A percentile compares a stretch with the other conserved stretches of the same genome.
Evolutionary conservation across 2,888 invertebrate species (phyloP).

Genomic region (Drosophila formosana): DNA sequence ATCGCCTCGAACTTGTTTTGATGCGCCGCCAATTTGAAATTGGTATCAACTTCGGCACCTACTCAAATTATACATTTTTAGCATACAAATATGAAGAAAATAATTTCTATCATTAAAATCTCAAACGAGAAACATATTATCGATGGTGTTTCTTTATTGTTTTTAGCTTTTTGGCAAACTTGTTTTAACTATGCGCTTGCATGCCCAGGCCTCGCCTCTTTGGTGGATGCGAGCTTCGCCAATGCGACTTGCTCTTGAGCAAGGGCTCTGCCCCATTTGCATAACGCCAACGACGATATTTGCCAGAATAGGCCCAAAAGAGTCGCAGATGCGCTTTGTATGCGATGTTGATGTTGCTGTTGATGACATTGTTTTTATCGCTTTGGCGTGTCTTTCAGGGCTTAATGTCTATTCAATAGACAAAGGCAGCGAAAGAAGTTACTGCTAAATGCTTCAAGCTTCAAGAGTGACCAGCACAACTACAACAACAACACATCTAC

Average conservation of each 20-base stretch:
- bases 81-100: conserved; percentile 51
- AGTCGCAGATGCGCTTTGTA: conserved; percentile 59
- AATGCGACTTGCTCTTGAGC: conserved; percentile 44
- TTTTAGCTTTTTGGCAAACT: conserved; percentile 20
- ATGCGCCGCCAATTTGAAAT: conserved; percentile 45
- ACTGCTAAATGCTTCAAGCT: conserved; percentile 56
- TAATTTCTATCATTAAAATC: conserved; percentile 60
- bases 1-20: conserved; percentile 70
- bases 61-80: conserved; percentile 42
- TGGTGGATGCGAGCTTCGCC: conserved; percentile 15
- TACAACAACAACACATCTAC: conserved; percentile 9
- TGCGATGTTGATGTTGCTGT: conserved; percentile 22
- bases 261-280: conserved; percentile 61
- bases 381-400: conserved; percentile 56
- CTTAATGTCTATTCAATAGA: conserved; percentile 63
- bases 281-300: conserved; percentile 61
- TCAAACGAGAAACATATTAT: conserved; percentile 29
- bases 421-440: conserved; percentile 77
- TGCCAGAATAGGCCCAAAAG: conserved; percentile 70
- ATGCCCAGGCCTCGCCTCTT: conserved; percentile 6
- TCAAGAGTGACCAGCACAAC: conserved; percentile 30
- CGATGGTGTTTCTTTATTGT: conserved; percentile 12
- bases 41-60: conserved; percentile 37
- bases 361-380: conserved; percentile 72
- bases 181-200: conserved; percentile 25